phyloP scores from a whole-genome alignment of 2,113 vertebrate species.

The Anolis carolinensis region DNA sequence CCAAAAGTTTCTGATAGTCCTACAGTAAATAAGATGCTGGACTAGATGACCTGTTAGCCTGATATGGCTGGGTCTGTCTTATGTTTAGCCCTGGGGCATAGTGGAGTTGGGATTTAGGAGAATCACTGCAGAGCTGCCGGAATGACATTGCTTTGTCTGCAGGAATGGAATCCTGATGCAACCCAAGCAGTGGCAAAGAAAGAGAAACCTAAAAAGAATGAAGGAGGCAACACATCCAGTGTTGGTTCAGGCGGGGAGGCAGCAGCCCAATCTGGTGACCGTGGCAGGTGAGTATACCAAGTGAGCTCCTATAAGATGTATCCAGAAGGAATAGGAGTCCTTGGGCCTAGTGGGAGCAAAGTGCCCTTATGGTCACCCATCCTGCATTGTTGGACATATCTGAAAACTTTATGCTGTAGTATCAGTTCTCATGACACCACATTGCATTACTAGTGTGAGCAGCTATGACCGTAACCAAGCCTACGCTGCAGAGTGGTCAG shows the following conservation, averaged over 20 bases:
- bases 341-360: background rate
- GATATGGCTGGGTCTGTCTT: background rate
- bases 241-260: constrained; percentile 82
- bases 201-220: constrained; percentile 93
- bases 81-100: background rate
- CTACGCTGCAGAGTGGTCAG: constrained; percentile 92
- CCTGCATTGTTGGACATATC: background rate
- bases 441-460: constrained; percentile 81
- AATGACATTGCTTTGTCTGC: constrained; percentile 10
- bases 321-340: background rate
- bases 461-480: constrained; percentile 94
- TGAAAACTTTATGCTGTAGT: background rate
- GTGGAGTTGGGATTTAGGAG: background rate
- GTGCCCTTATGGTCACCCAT: background rate
- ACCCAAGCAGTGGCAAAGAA: constrained; percentile 87
- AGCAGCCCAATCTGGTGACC: constrained; percentile 86
- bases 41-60: background rate
- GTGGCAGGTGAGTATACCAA: constrained; percentile 83
- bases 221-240: constrained; percentile 83
- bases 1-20: background rate
- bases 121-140: background rate
- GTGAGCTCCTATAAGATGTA: background rate
- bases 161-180: constrained; percentile 96
- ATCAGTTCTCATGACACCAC: background rate
- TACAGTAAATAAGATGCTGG: background rate